Evolutionary conservation across 2,888 invertebrate species (phyloP).

Genomic region (Tromatobia lineatoria): DNA sequence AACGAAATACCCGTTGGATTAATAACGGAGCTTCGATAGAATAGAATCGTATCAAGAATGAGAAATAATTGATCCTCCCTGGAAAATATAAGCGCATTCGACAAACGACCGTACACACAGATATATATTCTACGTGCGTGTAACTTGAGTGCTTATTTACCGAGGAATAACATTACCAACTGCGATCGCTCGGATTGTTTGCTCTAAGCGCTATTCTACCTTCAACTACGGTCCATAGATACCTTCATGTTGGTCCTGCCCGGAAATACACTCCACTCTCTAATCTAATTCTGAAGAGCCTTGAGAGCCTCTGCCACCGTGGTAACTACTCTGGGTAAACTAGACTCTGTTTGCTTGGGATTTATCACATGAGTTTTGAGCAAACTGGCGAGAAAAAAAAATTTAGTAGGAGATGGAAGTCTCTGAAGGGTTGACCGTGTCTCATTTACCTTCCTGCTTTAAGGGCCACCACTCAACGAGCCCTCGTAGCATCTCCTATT

Average conservation of each 20-base stretch:
- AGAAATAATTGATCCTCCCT: slow-evolving; percentile 29
- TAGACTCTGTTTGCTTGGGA: slow-evolving; percentile 32
- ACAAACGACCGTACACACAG: too few relatives aligned
- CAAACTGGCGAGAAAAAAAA: not conserved
- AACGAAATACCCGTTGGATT: slow-evolving; percentile 63
- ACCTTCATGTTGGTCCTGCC: not conserved
- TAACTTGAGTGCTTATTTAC: slow-evolving; percentile 33
- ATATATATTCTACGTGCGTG: not conserved
- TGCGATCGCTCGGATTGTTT: slow-evolving; percentile 44
- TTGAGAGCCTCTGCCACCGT: slow-evolving; percentile 28
- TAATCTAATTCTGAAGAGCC: slow-evolving; percentile 42
- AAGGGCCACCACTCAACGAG: not conserved
- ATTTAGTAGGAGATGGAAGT: not conserved
- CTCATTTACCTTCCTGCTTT: not conserved
- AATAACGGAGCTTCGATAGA: slow-evolving; percentile 36
- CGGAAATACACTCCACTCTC: slow-evolving; percentile 29
- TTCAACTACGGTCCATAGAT: not conserved
- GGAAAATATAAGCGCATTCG: not conserved
- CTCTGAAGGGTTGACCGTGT: not conserved
- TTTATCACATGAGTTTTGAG: slow-evolving; percentile 28
- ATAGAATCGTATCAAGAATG: slow-evolving; percentile 30
- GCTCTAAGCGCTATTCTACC: slow-evolving; percentile 6
- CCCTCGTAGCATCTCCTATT: not conserved
- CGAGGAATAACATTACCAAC: slow-evolving; percentile 42
- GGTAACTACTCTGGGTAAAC: slow-evolving; percentile 40